These are phyloP conservation scores for Gnathonemus longibarbis DNA, from an alignment of 2,113 vertebrate genomes.

Conservation along the genomic window DNA sequence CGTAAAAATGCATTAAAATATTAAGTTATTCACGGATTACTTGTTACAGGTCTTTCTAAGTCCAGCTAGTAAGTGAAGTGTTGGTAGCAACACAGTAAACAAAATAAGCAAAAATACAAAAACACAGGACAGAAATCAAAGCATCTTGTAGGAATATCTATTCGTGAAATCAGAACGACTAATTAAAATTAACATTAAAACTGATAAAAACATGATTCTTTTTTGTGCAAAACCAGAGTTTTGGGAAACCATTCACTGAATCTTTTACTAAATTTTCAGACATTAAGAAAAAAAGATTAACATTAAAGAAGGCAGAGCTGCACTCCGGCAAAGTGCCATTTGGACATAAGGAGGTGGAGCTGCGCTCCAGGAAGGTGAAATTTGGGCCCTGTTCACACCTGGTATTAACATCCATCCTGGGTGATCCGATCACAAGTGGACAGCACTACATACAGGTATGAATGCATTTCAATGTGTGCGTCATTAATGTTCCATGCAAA, in stretches of 20 bases:
- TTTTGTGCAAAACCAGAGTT: background rate
- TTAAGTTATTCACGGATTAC: too few relatives aligned
- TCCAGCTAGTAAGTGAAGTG: too few relatives aligned
- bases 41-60: too few relatives aligned
- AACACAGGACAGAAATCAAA: background rate
- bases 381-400: too few relatives aligned
- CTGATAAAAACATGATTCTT: background rate
- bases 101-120: background rate
- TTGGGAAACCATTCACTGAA: background rate
- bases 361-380: too few relatives aligned
- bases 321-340: background rate
- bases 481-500: too few relatives aligned
- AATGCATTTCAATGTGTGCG: too few relatives aligned
- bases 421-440: too few relatives aligned
- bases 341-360: background rate
- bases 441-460: too few relatives aligned
- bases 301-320: background rate
- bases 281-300: background rate
- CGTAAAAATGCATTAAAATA: too few relatives aligned
- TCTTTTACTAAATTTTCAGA: background rate
- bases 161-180: background rate
- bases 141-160: background rate
- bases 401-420: too few relatives aligned
- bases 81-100: background rate
- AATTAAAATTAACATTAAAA: background rate